Evolutionary conservation across 2,888 invertebrate genomes (phyloP), one percentile per base, ranked within the genome.

Genomic region (Platycnemis pennipes): DNA sequence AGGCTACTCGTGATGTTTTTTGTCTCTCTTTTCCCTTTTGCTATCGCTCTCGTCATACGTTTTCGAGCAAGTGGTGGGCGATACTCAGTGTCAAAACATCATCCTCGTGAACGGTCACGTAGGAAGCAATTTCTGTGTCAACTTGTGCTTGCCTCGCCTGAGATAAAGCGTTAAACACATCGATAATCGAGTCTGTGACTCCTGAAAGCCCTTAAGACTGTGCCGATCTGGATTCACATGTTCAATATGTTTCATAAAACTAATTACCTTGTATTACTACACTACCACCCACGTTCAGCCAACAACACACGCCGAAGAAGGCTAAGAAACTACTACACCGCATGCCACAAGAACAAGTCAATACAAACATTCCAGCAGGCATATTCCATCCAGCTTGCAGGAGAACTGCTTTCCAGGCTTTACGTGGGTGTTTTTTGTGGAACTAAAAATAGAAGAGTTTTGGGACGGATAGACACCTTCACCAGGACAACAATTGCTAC

Each of bases 311-410:
- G n/a, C 8, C 5, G 77, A 13, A 16, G 16, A 37, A 77, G 77
- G 31, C 77, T 77, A 77, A 37, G 77, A 26, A 77, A 37, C 77
- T 77, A 77, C 77, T 26, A 77, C 77, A 77, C 77, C 37, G 4
- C 77, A 77, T 77, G 77, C 77, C 77, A 77, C 77, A 77, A 37
- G 31, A 77, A 77, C 77, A 77, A 37, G 8, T 77, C 77, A 77
- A 77, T 31, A 77, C 77, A 77, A 31, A 26, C 77, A 77, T 77
- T 77, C 77, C 37, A n/a, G 77, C 77, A 77, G 77, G 77, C 77
- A 77, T n/a, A n/a, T 37, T 37, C 26, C 77, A 77, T 77, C 77
- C 77, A 77, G 77, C 77, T 77, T 77, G 77, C 77, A 77, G 37
- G 77, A 77, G 31, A 77, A 37, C 77, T 77, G 77, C 77, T 77